Conservation (phyloP, 2,888 invertebrate genomes). For the Caradrina kadenii region DNA sequence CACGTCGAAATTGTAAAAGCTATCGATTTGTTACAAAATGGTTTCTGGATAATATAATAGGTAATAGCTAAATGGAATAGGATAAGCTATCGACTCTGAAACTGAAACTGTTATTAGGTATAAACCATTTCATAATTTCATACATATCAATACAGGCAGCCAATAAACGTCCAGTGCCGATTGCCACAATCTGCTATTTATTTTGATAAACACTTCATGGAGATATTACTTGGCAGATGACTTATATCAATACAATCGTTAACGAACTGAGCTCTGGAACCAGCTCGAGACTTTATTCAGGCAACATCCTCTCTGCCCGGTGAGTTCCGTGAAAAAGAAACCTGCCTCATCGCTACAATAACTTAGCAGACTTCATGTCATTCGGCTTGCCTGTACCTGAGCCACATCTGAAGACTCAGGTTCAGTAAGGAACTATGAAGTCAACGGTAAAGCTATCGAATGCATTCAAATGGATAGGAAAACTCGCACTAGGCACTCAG, state of each 20-base stretch:
- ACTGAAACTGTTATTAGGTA: constrained; percentile 12
- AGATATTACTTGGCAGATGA: constrained; percentile 34
- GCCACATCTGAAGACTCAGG: not conserved
- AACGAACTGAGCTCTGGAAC: not conserved
- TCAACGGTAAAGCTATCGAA: no score
- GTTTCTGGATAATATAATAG: constrained; percentile 40
- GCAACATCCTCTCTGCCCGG: no score
- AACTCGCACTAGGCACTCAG: no score
- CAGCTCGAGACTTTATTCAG: not conserved
- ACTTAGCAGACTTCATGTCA: not conserved
- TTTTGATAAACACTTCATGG: constrained; percentile 27
- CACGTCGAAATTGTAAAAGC: constrained; percentile 49
- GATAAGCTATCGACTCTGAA: constrained; percentile 3
- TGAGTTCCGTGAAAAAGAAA: not conserved
- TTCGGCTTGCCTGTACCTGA: no score
- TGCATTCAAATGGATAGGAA: no score
- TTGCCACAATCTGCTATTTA: constrained; percentile 26
- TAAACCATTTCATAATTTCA: constrained; percentile 19
- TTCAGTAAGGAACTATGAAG: not conserved
- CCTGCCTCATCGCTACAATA: not conserved
- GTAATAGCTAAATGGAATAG: constrained; percentile 31
- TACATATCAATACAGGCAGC: constrained; percentile 24
- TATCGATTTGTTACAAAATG: constrained; percentile 50
- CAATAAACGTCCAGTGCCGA: constrained; percentile 19
- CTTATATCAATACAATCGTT: constrained; percentile 8